Percentiles rank a stretch among this genome's conserved stretches.
Conservation (phyloP, 2,797 vertebrate genomes). For the Acestrorhynchus altus region DNA sequence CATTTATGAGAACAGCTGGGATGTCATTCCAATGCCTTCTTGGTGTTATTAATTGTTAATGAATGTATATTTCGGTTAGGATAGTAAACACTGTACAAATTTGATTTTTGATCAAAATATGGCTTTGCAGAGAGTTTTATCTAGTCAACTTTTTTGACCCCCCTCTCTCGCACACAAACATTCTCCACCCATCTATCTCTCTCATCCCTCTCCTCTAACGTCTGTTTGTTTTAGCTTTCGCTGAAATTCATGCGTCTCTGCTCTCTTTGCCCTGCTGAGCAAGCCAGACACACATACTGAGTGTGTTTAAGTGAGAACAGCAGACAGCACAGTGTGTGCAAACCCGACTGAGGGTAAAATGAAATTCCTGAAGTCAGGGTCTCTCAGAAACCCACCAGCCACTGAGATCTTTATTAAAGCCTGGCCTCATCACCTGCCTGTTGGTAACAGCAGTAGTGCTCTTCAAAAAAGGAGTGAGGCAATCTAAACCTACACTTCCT, state of each 20-base stretch:
- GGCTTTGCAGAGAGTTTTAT: too few relatives aligned
- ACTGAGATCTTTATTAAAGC: conserved; percentile 41
- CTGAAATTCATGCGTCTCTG: conserved; percentile 58
- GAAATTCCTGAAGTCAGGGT: conserved; percentile 45
- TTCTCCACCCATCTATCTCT: conserved; percentile 4
- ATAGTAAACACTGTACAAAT: too few relatives aligned
- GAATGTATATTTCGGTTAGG: too few relatives aligned
- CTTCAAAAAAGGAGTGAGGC: background rate
- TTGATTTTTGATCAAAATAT: too few relatives aligned
- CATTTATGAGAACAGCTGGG: too few relatives aligned
- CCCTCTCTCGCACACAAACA: background rate
- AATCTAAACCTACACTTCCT: too few relatives aligned
- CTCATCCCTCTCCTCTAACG: conserved; percentile 24
- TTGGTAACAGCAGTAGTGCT: background rate
- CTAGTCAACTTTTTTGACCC: background rate
- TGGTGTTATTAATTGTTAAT: too few relatives aligned
- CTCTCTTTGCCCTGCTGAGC: conserved; percentile 22
- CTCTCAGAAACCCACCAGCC: conserved; percentile 24
- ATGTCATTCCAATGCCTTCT: too few relatives aligned
- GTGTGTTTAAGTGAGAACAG: conserved; percentile 46
- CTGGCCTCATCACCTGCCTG: conserved; percentile 22
- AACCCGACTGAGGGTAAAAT: conserved; percentile 42
- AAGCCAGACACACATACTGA: conserved; percentile 6
- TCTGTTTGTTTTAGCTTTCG: conserved; percentile 69
- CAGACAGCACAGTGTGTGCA: conserved; percentile 30